phyloP scores from a whole-genome alignment of 1,140 invertebrate genomes.

The Platorchestia sp. region DNA sequence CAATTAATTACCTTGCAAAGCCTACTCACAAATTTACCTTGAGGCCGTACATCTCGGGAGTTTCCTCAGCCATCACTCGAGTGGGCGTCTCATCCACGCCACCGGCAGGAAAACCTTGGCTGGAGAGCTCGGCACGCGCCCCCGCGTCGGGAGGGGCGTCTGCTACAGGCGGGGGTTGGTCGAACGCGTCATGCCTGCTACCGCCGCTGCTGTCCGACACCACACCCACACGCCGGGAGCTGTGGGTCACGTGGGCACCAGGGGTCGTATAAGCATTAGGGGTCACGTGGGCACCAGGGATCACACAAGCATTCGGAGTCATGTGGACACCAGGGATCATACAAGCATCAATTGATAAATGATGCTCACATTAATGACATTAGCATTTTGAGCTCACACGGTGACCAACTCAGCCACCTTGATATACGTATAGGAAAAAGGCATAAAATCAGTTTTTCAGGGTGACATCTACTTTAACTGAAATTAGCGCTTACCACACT shows the following conservation, averaged over 20 bases:
- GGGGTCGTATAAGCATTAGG: background rate
- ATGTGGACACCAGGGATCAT: background rate
- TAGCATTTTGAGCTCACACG: no score
- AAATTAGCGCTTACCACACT: background rate
- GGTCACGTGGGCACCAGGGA: background rate
- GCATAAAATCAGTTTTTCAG: background rate
- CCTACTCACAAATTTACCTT: conserved; percentile 69
- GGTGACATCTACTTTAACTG: background rate
- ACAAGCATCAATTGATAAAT: no score
- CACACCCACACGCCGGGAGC: conserved; percentile 74
- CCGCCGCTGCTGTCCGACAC: conserved; percentile 85
- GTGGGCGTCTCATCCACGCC: background rate
- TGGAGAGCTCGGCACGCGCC: background rate
- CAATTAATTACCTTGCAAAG: no score
- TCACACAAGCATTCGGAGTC: background rate
- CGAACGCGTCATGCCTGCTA: conserved; percentile 72
- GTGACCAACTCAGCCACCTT: no score
- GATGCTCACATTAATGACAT: no score
- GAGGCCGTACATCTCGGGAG: conserved; percentile 63
- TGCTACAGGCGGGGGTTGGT: background rate
- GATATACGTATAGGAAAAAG: no score
- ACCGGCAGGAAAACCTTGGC: conserved; percentile 22
- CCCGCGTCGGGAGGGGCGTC: background rate
- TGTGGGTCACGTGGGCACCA: conserved; percentile 64
- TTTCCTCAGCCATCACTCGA: conserved; percentile 48